Conservation (phyloP, 2,888 invertebrate genomes). For the Anarsia innoxiella region DNA sequence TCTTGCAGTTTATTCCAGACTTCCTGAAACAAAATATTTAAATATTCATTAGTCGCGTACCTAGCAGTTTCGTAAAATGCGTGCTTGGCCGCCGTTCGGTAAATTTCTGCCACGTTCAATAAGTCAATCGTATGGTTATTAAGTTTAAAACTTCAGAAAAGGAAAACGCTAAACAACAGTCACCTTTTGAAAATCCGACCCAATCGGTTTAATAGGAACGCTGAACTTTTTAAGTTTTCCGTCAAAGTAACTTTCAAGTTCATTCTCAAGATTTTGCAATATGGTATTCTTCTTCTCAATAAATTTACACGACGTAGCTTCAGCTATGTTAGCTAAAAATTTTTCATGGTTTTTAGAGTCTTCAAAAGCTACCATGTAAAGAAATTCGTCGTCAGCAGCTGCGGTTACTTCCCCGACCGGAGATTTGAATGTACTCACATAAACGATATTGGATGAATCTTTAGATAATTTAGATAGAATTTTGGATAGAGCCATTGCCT, state of each 20-base stretch:
- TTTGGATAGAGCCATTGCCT: conserved; percentile 22
- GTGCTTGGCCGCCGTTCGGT: no score
- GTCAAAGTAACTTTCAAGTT: conserved; percentile 42
- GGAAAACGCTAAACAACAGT: no score
- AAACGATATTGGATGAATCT: conserved; percentile 22
- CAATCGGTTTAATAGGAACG: conserved; percentile 48
- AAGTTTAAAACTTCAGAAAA: no score
- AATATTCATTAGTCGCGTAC: neutral
- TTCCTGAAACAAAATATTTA: conserved; percentile 32
- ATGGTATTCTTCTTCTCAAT: conserved; percentile 37
- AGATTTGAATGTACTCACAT: conserved; percentile 31
- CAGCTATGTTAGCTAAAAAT: conserved; percentile 32
- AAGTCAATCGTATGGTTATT: no score
- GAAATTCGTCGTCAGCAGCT: conserved; percentile 45
- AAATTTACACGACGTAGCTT: conserved; percentile 35
- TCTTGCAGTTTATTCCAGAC: conserved; percentile 54
- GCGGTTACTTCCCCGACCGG: conserved; percentile 45
- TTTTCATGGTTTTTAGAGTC: conserved; percentile 50
- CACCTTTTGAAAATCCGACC: conserved; percentile 64
- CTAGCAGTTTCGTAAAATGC: no score
- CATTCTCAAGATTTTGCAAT: conserved; percentile 32
- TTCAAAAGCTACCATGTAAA: conserved; percentile 47
- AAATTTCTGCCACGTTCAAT: no score
- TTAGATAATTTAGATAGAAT: conserved; percentile 22
- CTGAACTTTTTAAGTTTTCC: conserved; percentile 49